phyloP scores from a whole-genome alignment of 2,888 invertebrate genomes.

The Troides helena region DNA sequence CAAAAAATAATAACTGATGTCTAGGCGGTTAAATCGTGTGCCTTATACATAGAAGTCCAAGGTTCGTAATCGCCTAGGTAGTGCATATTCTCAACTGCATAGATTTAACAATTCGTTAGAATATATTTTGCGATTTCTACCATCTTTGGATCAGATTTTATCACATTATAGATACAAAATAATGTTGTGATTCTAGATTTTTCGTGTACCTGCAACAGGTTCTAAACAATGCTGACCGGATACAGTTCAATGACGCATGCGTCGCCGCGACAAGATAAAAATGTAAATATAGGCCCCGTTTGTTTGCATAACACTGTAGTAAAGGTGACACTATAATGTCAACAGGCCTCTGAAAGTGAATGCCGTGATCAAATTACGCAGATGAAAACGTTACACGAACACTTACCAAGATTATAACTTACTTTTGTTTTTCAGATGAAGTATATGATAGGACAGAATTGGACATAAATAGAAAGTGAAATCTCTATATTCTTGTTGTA shows the following conservation, averaged over 20 bases:
- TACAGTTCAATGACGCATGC: conserved; percentile 32
- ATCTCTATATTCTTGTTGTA: too few relatives aligned
- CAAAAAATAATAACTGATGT: too few relatives aligned
- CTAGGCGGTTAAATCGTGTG: too few relatives aligned
- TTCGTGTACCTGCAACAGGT: background rate
- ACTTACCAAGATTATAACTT: background rate
- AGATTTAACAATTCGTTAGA: too few relatives aligned
- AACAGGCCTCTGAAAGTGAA: conserved; percentile 49
- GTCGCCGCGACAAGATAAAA: conserved; percentile 46
- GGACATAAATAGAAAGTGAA: too few relatives aligned
- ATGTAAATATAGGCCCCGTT: conserved; percentile 51
- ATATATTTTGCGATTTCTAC: too few relatives aligned
- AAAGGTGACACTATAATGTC: conserved; percentile 59
- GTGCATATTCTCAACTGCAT: too few relatives aligned
- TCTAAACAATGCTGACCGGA: conserved; percentile 1
- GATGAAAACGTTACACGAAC: conserved; percentile 39
- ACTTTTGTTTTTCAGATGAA: background rate
- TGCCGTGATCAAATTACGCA: conserved; percentile 49
- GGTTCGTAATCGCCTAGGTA: too few relatives aligned
- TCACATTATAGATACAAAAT: background rate
- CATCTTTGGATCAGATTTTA: background rate
- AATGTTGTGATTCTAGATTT: background rate
- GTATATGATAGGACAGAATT: too few relatives aligned
- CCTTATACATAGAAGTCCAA: too few relatives aligned
- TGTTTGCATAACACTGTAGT: conserved; percentile 46